These are phyloP conservation scores for Phyllostomus discolor DNA, from an alignment of 2,113 vertebrate genomes.

Conservation along the genomic window DNA sequence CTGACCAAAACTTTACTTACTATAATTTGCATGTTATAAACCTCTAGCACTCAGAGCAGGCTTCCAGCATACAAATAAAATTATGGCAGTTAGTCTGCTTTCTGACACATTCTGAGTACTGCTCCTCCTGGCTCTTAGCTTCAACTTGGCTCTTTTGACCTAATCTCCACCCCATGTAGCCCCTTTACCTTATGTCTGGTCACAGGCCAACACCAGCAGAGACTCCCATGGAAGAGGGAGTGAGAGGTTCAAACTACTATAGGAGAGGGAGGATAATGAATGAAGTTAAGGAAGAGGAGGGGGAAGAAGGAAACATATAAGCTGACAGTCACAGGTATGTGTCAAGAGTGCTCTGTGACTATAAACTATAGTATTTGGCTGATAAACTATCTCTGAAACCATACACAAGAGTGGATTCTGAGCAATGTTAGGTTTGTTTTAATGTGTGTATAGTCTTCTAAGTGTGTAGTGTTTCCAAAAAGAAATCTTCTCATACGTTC, in stretches of 20 bases:
- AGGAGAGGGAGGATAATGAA: neutral
- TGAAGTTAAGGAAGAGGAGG: neutral
- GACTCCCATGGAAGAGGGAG: neutral
- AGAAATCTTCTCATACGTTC: neutral
- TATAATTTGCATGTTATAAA: constrained; percentile 14
- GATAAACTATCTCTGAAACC: neutral
- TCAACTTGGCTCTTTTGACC: neutral
- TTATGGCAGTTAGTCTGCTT: neutral
- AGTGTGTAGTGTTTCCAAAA: neutral
- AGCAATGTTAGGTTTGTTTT: neutral
- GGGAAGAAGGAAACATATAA: neutral
- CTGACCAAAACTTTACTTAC: constrained; percentile 1
- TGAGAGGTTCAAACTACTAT: neutral
- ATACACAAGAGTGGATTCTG: neutral
- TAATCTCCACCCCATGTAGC: neutral
- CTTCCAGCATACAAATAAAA: constrained; percentile 24
- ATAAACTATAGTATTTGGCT: neutral
- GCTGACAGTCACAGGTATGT: neutral
- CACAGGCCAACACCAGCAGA: neutral
- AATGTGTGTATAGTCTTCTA: neutral
- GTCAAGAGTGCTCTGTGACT: neutral
- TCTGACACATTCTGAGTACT: neutral
- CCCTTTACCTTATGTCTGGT: neutral
- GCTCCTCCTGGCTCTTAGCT: neutral
- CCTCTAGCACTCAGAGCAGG: neutral